phyloP scores from a whole-genome alignment of 2,797 vertebrate species.

The Sebastes glaucus region DNA sequence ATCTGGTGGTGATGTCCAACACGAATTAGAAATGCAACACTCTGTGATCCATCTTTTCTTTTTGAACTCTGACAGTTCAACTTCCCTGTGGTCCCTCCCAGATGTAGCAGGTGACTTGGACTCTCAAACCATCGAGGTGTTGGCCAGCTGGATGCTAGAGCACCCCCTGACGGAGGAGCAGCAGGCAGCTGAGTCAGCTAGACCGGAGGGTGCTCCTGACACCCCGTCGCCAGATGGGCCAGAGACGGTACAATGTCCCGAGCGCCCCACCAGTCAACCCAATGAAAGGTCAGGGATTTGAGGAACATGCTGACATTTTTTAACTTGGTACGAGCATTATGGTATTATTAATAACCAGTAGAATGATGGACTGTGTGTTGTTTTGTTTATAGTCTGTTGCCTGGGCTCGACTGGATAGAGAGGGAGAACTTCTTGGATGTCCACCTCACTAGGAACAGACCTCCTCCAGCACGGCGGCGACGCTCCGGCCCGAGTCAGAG shows the following conservation, averaged over 20 bases:
- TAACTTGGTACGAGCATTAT: not conserved
- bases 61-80: conserved; percentile 53
- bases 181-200: conserved; percentile 57
- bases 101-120: conserved; percentile 85
- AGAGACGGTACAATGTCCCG: conserved; percentile 84
- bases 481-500: conserved; percentile 82
- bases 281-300: conserved; percentile 77
- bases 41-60: conserved; percentile 34
- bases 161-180: conserved; percentile 84
- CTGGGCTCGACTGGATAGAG: conserved; percentile 85
- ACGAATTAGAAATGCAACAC: conserved; percentile 19
- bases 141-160: conserved; percentile 89
- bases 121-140: conserved; percentile 83
- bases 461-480: conserved; percentile 83
- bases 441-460: conserved; percentile 86
- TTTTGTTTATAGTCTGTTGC: conserved; percentile 74
- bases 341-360: not conserved
- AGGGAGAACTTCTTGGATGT: conserved; percentile 87
- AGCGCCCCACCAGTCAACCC: conserved; percentile 77
- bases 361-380: not conserved
- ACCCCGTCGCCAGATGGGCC: conserved; percentile 84
- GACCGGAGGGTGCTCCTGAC: conserved; percentile 64
- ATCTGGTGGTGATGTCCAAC: conserved; percentile 30
- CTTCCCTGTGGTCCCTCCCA: conserved; percentile 60
- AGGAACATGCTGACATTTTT: not conserved